phyloP scores from a whole-genome alignment of 2,113 vertebrate species.

The Psilopogon haemacephalus region DNA sequence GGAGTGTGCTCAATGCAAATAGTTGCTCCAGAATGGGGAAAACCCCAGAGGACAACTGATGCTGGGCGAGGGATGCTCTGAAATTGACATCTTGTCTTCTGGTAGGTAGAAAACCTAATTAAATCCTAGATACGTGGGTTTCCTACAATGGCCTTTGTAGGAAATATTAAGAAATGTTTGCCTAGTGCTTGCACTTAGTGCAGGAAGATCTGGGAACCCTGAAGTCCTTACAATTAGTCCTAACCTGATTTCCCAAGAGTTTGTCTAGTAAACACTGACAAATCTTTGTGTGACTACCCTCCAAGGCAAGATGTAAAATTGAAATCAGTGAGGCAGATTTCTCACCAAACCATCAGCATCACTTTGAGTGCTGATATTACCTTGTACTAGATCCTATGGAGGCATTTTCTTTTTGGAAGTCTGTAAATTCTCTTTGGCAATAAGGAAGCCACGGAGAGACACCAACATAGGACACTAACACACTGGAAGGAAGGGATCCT shows the following conservation, averaged over 20 bases:
- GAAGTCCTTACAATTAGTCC: neutral
- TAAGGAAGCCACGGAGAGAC: neutral
- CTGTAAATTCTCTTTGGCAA: neutral
- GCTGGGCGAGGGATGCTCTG: neutral
- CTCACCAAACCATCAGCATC: neutral
- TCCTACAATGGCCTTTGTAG: neutral
- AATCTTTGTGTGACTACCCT: neutral
- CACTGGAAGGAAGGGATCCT: no score
- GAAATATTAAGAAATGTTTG: neutral
- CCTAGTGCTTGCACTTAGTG: neutral
- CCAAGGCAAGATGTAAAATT: neutral
- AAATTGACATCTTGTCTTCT: neutral
- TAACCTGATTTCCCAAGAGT: neutral
- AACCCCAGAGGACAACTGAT: neutral
- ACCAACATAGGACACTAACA: neutral
- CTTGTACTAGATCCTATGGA: neutral
- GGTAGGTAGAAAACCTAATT: neutral
- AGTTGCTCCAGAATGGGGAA: neutral
- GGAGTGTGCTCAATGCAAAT: neutral
- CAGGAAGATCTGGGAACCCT: neutral
- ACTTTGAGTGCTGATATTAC: neutral
- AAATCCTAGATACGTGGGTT: neutral
- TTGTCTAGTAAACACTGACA: neutral
- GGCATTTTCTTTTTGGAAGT: neutral
- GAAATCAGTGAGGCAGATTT: neutral